Evolutionary conservation across 2,888 invertebrate species (phyloP).

Genomic region (Himalopsyche kuldschensis): DNA sequence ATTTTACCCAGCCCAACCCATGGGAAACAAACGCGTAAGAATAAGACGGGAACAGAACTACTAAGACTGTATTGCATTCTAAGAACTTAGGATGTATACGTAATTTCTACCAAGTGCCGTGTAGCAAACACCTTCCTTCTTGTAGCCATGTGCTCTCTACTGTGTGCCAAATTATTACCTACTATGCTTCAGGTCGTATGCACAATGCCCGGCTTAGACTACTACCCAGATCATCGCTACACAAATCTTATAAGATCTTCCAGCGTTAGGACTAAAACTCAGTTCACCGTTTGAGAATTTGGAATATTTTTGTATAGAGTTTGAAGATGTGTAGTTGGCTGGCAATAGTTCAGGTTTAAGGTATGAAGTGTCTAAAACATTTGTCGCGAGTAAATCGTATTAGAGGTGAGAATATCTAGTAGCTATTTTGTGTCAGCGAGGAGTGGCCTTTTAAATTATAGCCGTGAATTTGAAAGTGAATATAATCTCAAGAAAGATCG

Average conservation of each 20-base stretch:
- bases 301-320: conserved; percentile 31
- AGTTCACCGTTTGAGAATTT: conserved; percentile 28
- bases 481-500: not conserved
- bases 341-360: conserved; percentile 21
- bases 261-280: conserved; percentile 29
- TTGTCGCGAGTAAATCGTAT: conserved; percentile 28
- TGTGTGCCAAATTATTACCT: conserved; percentile 34
- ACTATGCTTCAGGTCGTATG: conserved; percentile 31
- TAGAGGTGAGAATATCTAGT: conserved; percentile 11
- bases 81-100: not conserved
- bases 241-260: conserved; percentile 19
- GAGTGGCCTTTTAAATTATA: not conserved
- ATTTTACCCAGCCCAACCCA: not conserved
- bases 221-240: conserved; percentile 31
- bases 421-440: conserved; percentile 3
- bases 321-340: conserved; percentile 11
- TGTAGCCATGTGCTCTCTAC: conserved; percentile 32
- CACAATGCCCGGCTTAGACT: conserved; percentile 26
- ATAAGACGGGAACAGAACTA: not conserved
- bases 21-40: not conserved
- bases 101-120: conserved; percentile 10
- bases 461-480: not conserved
- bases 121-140: conserved; percentile 27
- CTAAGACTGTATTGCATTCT: not conserved
- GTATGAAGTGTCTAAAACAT: conserved; percentile 27